These are phyloP conservation scores for Drosophila watanabei DNA, from an alignment of 1,140 invertebrate species.

Conservation along the genomic window DNA sequence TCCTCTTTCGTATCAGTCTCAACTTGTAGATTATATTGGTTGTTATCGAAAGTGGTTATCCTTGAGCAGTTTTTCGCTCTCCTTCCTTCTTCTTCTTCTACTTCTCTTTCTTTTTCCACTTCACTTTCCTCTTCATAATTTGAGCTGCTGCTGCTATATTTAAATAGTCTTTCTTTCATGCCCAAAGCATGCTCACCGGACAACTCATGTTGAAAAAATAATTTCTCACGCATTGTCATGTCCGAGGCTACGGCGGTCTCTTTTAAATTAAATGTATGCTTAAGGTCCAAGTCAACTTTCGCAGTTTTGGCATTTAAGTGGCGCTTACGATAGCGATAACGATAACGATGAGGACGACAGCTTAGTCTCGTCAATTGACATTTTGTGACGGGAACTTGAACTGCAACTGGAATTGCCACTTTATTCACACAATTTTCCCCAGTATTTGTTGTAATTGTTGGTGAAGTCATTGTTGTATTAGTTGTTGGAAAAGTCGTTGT, in stretches of 20 bases:
- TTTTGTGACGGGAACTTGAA: background rate
- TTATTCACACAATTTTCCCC: background rate
- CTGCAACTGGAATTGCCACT: background rate
- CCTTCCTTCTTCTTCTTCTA: background rate
- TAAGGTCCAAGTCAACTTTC: constrained; percentile 54
- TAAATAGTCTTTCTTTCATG: constrained; percentile 43
- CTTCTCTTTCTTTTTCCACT: background rate
- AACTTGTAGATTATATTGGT: constrained; percentile 29
- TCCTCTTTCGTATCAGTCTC: constrained; percentile 49
- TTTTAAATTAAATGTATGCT: constrained; percentile 51
- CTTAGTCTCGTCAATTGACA: constrained; percentile 3
- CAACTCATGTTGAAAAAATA: constrained; percentile 73
- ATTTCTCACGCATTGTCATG: constrained; percentile 55
- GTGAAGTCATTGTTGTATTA: background rate
- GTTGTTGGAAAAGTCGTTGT: background rate
- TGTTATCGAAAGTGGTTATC: background rate
- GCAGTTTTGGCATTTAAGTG: background rate
- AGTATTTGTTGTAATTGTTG: constrained; percentile 1
- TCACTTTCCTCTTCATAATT: constrained; percentile 60
- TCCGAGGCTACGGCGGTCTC: background rate
- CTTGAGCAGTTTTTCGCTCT: constrained; percentile 4
- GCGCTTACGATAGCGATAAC: constrained; percentile 1
- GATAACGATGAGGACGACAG: constrained; percentile 1
- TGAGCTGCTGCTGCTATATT: constrained; percentile 74
- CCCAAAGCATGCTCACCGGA: constrained; percentile 25